Evolutionary conservation across 2,888 invertebrate species (phyloP).

Genomic region (Esperia sulphurella): DNA sequence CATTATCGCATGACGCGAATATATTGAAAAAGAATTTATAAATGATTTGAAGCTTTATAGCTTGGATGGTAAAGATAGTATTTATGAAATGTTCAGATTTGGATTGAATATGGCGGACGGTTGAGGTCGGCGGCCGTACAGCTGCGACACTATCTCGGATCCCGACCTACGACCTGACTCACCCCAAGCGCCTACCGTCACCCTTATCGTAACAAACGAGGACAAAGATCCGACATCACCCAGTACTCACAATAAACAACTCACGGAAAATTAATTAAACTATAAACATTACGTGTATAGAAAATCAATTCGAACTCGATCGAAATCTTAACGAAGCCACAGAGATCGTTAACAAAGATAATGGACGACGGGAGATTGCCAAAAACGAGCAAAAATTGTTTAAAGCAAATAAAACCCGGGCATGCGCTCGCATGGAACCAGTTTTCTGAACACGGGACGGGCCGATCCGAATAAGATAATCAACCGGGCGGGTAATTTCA

Average conservation of each 20-base stretch:
- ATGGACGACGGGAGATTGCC: constrained; percentile 63
- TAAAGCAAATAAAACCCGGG: constrained; percentile 73
- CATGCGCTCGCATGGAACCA: constrained; percentile 59
- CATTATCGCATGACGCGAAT: constrained; percentile 20
- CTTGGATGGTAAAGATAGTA: constrained; percentile 14
- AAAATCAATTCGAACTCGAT: constrained; percentile 62
- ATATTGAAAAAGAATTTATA: constrained; percentile 1
- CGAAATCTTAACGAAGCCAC: constrained; percentile 68
- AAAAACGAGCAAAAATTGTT: constrained; percentile 72
- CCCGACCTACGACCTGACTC: constrained; percentile 53
- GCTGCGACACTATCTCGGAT: constrained; percentile 58
- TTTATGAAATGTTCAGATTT: constrained; percentile 16
- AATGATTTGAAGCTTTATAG: constrained; percentile 18
- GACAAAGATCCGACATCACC: constrained; percentile 59
- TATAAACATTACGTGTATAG: constrained; percentile 44
- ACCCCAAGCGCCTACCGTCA: constrained; percentile 51
- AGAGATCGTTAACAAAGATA: constrained; percentile 71
- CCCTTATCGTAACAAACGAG: constrained; percentile 69
- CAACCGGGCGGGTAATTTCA: constrained; percentile 65
- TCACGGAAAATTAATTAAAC: constrained; percentile 45
- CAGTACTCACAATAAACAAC: constrained; percentile 56
- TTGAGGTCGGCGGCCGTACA: constrained; percentile 58
- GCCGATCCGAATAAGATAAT: constrained; percentile 71
- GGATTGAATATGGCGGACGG: constrained; percentile 20
- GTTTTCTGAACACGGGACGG: constrained; percentile 46